A percentile compares a stretch with the other conserved stretches of the same genome.
These are phyloP conservation scores for Eupithecia vulgata DNA, from an alignment of 2,888 invertebrate genomes.

Conservation along the genomic window DNA sequence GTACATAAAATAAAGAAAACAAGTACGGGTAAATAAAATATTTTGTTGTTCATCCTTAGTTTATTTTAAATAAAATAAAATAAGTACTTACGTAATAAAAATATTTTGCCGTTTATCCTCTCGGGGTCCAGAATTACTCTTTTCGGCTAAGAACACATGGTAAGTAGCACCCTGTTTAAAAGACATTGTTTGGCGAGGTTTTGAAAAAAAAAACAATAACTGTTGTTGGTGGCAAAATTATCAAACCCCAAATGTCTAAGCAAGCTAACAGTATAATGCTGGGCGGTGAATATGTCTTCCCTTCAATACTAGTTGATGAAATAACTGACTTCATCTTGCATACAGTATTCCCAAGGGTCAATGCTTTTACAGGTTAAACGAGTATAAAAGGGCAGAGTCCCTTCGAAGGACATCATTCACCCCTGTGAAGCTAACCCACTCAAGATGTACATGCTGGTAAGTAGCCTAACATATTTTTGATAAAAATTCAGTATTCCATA, in stretches of 20 bases:
- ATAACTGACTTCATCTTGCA: slow-evolving; percentile 32
- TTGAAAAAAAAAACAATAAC: no score
- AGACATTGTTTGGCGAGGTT: no score
- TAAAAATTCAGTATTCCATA: background rate
- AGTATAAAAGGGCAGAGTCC: slow-evolving; percentile 56
- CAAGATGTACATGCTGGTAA: slow-evolving; percentile 64
- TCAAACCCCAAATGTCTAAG: background rate
- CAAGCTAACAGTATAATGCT: background rate
- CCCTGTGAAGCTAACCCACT: slow-evolving; percentile 51
- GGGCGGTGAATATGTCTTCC: slow-evolving; percentile 15
- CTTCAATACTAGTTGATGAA: background rate
- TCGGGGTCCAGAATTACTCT: no score
- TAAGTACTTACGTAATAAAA: no score
- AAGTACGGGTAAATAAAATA: no score
- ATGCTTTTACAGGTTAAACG: slow-evolving; percentile 49
- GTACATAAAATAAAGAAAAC: no score
- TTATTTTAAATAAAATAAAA: no score
- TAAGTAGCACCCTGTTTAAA: no score
- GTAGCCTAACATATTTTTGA: slow-evolving; percentile 25
- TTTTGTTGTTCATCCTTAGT: no score
- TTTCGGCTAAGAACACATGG: no score
- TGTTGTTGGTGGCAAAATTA: no score
- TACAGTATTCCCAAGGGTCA: slow-evolving; percentile 53
- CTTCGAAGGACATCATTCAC: slow-evolving; percentile 59
- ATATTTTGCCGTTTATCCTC: no score